phyloP scores from a whole-genome alignment of 2,113 vertebrate genomes.

The Ophiodon elongatus region DNA sequence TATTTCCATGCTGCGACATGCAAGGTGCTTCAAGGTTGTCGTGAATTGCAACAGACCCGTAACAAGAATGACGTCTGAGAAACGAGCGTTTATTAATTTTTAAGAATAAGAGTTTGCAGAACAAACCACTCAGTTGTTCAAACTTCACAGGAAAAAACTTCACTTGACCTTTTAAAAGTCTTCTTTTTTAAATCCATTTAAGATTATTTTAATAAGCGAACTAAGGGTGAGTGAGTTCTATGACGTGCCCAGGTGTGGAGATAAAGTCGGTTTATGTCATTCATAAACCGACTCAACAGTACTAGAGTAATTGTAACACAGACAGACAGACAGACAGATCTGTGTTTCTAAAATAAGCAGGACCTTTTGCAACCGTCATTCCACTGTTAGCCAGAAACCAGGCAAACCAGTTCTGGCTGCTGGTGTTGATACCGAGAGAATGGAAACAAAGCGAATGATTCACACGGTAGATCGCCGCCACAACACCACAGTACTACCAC shows the following conservation, averaged over 20 bases:
- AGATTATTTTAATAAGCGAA: not conserved
- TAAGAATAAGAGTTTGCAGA: not conserved
- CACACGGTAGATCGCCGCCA: not conserved
- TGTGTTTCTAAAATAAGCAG: conserved; percentile 5
- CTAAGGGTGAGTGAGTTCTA: not conserved
- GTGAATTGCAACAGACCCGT: not conserved
- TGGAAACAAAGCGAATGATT: not conserved
- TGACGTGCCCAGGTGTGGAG: too few species aligned
- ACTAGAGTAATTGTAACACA: not conserved
- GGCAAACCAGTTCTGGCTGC: conserved; percentile 59
- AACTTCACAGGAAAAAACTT: too few species aligned
- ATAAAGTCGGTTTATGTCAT: conserved; percentile 7
- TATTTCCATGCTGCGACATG: not conserved
- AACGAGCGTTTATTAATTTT: not conserved
- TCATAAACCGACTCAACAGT: too few species aligned
- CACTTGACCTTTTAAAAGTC: too few species aligned
- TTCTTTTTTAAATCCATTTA: too few species aligned
- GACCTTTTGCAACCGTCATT: conserved; percentile 3
- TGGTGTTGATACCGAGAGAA: not conserved
- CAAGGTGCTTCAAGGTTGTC: not conserved
- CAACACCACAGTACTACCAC: not conserved
- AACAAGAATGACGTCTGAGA: not conserved
- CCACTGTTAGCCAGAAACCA: conserved; percentile 18
- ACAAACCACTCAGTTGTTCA: too few species aligned
- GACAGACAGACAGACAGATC: not conserved